These are phyloP conservation scores for Hipposideros larvatus DNA, from an alignment of 2,797 vertebrate genomes.

Conservation along the genomic window DNA sequence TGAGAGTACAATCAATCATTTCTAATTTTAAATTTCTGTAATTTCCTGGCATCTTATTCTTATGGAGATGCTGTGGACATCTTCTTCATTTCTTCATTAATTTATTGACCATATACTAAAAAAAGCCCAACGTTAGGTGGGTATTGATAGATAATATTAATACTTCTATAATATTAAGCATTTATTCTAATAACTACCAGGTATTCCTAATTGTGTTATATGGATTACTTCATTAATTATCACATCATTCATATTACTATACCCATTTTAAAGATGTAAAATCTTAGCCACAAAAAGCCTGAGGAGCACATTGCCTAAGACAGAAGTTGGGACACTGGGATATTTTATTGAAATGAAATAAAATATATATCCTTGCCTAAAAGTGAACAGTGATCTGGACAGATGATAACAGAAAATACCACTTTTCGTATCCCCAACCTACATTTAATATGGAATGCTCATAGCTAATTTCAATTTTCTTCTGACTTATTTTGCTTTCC, in stretches of 20 bases:
- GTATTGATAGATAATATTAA: not conserved
- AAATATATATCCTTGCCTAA: not conserved
- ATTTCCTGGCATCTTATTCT: not conserved
- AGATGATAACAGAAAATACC: not conserved
- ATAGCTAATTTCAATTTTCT: slow-evolving; percentile 14
- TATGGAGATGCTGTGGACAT: not conserved
- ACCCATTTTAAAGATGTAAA: not conserved
- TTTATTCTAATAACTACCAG: not conserved
- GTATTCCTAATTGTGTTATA: not conserved
- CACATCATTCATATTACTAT: not conserved
- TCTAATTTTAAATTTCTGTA: not conserved
- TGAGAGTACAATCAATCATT: not conserved
- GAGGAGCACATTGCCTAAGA: not conserved
- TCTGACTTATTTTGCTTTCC: slow-evolving; percentile 30
- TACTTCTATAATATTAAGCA: slow-evolving; percentile 32
- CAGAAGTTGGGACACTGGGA: not conserved
- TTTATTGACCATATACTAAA: not conserved
- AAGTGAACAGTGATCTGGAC: not conserved
- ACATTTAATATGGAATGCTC: not conserved
- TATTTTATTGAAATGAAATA: not conserved
- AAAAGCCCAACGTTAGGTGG: not conserved
- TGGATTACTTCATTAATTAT: not conserved
- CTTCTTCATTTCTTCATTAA: slow-evolving; percentile 3
- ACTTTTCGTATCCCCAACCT: not conserved
- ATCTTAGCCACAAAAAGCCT: not conserved